These are phyloP conservation scores for Prietella phreatophila DNA, from an alignment of 2,113 vertebrate genomes.

Conservation along the genomic window DNA sequence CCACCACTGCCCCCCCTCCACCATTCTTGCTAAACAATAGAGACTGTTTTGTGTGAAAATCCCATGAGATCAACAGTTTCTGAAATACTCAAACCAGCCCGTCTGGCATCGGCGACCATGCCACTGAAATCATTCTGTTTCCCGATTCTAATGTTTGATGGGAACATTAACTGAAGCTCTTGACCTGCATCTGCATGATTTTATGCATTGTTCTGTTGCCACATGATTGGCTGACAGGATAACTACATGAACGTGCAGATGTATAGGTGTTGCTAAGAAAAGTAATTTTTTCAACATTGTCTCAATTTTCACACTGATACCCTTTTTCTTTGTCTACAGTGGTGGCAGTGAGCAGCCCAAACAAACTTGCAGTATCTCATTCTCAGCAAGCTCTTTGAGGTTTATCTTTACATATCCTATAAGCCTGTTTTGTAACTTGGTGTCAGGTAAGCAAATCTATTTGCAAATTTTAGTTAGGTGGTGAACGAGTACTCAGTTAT, in stretches of 20 bases:
- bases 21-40: neutral
- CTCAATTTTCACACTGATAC: neutral
- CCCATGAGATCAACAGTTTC: neutral
- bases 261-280: neutral
- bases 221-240: neutral
- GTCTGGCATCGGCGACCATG: neutral
- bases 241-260: neutral
- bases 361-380: neutral
- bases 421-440: neutral
- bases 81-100: neutral
- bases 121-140: neutral
- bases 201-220: neutral
- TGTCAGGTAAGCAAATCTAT: neutral
- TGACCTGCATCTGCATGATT: neutral
- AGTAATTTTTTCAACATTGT: neutral
- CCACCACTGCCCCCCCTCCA: too few species aligned
- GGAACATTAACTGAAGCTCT: neutral
- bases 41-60: neutral
- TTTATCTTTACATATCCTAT: neutral
- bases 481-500: neutral
- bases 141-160: neutral
- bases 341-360: too few species aligned
- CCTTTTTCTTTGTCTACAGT: too few species aligned
- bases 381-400: neutral
- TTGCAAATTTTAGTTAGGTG: neutral